Percentiles rank a stretch among this genome's conserved stretches.
Evolutionary conservation across 2,888 invertebrate species (phyloP).

Genomic region (Epinotia ramella): DNA sequence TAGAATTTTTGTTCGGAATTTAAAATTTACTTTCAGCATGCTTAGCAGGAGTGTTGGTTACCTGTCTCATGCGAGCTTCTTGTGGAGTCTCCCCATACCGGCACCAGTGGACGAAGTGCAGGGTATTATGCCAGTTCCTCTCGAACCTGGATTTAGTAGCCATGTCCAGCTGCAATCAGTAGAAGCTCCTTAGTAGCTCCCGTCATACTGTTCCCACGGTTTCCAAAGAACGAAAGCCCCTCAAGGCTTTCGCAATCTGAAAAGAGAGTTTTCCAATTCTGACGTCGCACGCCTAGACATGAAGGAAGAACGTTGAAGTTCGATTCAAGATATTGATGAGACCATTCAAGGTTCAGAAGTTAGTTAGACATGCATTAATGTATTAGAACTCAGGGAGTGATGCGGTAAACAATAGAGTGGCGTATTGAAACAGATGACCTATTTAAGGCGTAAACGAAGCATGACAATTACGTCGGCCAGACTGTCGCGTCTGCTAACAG

Average conservation of each 20-base stretch:
- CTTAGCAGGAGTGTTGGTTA: slow-evolving; percentile 65
- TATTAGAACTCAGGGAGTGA: slow-evolving; percentile 16
- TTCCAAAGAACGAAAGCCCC: slow-evolving; percentile 78
- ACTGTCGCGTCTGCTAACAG: slow-evolving; percentile 46
- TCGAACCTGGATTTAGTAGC: slow-evolving; percentile 85
- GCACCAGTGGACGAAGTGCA: slow-evolving; percentile 89
- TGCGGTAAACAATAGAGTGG: slow-evolving; percentile 31
- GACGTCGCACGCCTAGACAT: slow-evolving; percentile 73
- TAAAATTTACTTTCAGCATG: slow-evolving; percentile 46
- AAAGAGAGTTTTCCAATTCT: slow-evolving; percentile 84
- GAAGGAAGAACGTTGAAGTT: slow-evolving; percentile 64
- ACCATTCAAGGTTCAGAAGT: slow-evolving; percentile 64
- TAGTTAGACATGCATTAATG: slow-evolving; percentile 59
- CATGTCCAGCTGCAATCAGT: slow-evolving; percentile 85
- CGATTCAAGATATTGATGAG: slow-evolving; percentile 57
- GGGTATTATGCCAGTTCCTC: slow-evolving; percentile 88
- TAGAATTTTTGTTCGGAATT: slow-evolving; percentile 52
- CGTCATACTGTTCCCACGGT: slow-evolving; percentile 65
- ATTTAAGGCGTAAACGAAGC: slow-evolving; percentile 33
- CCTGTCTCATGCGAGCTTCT: slow-evolving; percentile 89
- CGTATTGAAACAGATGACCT: slow-evolving; percentile 44
- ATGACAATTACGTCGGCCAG: slow-evolving; percentile 35
- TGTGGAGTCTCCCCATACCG: slow-evolving; percentile 89
- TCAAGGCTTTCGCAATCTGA: slow-evolving; percentile 82
- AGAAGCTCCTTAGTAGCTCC: slow-evolving; percentile 83